phyloP scores from a whole-genome alignment of 2,888 invertebrate genomes.

The Aphodius sticticus region DNA sequence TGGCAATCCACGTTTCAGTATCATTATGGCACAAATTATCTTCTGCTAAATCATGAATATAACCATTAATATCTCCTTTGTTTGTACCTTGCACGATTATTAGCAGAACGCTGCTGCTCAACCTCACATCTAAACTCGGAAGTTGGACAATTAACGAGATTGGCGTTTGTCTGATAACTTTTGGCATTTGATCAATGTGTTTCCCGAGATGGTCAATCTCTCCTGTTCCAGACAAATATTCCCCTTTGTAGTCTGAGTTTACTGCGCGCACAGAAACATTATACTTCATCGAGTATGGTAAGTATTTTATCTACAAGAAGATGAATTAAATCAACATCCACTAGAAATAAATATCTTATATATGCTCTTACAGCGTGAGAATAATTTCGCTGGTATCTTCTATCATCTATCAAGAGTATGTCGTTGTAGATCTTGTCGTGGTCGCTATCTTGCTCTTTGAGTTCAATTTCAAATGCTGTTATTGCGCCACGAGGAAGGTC shows the following conservation, averaged over 20 bases:
- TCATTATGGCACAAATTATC: constrained; percentile 51
- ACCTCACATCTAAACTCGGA: constrained; percentile 48
- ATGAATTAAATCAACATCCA: background rate
- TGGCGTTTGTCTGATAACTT: constrained; percentile 46
- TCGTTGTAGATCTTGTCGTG: background rate
- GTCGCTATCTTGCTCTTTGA: constrained; percentile 46
- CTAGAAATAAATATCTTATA: no score
- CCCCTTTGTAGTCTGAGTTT: constrained; percentile 50
- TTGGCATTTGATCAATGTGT: constrained; percentile 52
- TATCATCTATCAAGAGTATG: constrained; percentile 16
- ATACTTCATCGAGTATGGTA: constrained; percentile 52
- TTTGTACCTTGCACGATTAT: constrained; percentile 51
- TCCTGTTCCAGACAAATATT: constrained; percentile 42
- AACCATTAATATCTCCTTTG: constrained; percentile 40
- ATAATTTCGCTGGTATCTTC: constrained; percentile 35
- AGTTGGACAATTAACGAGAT: constrained; percentile 49
- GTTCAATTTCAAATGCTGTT: constrained; percentile 51
- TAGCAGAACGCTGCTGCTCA: constrained; percentile 50
- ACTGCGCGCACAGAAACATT: constrained; percentile 50
- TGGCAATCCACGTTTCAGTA: constrained; percentile 54
- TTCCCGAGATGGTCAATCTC: constrained; percentile 51
- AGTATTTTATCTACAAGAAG: constrained; percentile 51
- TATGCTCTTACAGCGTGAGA: constrained; percentile 38
- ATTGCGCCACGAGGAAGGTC: constrained; percentile 53
- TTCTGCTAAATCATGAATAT: constrained; percentile 46